phyloP scores from a whole-genome alignment of 1,140 invertebrate genomes.

The Coptotermes formosanus region DNA sequence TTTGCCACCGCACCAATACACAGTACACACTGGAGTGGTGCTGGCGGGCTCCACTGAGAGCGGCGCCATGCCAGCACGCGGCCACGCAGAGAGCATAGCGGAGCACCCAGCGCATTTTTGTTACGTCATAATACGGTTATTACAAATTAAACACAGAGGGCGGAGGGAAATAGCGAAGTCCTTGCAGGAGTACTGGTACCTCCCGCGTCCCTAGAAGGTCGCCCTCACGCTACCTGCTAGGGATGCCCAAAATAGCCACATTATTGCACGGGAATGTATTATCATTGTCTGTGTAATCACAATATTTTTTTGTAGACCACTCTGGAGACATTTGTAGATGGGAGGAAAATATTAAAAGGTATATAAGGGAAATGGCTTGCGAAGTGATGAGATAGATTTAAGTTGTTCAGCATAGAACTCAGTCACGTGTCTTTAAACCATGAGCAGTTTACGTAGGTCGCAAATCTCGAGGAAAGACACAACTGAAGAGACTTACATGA shows the following conservation, averaged over 20 bases:
- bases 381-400: neutral
- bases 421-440: too few species aligned
- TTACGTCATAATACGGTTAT: conserved; percentile 6
- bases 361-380: neutral
- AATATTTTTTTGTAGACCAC: neutral
- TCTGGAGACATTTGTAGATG: neutral
- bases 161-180: neutral
- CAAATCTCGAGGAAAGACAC: too few species aligned
- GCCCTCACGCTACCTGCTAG: neutral
- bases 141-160: neutral
- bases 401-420: neutral
- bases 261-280: neutral
- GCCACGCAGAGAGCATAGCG: conserved; percentile 15
- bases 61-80: neutral
- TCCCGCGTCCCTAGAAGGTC: conserved; percentile 5
- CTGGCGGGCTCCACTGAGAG: neutral
- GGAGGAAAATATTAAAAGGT: neutral
- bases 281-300: neutral
- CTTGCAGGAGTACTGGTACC: neutral
- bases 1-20: neutral
- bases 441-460: too few species aligned
- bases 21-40: conserved; percentile 1
- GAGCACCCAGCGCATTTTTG: neutral
- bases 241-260: neutral
- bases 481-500: too few species aligned